Conservation (phyloP, 53 echinoderm and acorn worm genomes). For the Holothuria scabra region DNA sequence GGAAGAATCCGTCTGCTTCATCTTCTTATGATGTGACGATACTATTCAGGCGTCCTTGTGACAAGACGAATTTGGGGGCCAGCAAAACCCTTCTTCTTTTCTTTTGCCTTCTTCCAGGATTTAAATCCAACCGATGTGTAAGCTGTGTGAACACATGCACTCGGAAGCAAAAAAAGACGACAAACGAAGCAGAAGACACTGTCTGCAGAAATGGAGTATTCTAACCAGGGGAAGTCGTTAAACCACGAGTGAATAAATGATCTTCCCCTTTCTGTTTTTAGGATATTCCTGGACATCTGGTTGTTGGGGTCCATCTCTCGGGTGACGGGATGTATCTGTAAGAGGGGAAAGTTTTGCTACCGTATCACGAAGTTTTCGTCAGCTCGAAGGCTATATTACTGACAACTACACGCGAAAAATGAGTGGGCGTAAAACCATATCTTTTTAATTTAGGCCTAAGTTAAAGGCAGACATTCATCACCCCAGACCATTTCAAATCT, state of each 20-base stretch:
- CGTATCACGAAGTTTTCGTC: not conserved
- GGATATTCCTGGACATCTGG: constrained; percentile 30
- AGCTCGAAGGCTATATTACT: too few relatives aligned
- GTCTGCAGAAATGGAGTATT: constrained; percentile 28
- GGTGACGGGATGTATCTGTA: constrained; percentile 33
- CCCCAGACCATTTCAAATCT: too few relatives aligned
- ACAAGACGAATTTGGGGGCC: constrained; percentile 18
- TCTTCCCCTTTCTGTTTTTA: not conserved
- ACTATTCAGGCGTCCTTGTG: constrained; percentile 20
- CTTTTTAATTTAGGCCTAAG: too few relatives aligned
- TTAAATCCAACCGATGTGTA: constrained; percentile 36
- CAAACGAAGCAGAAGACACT: constrained; percentile 35
- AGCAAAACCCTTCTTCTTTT: constrained; percentile 33
- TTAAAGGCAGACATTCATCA: too few relatives aligned
- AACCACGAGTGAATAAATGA: constrained; percentile 6
- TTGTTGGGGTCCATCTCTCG: too few relatives aligned
- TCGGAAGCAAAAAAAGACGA: constrained; percentile 14
- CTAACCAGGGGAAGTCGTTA: constrained; percentile 6
- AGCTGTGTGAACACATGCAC: constrained; percentile 29
- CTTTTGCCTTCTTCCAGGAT: constrained; percentile 36
- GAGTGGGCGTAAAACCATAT: too few relatives aligned
- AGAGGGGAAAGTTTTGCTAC: not conserved
- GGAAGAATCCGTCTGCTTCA: constrained; percentile 32
- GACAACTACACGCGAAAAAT: too few relatives aligned
- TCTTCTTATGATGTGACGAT: constrained; percentile 9